Conservation (phyloP, 2,888 invertebrate species). For the Calliphora vomitoria region DNA sequence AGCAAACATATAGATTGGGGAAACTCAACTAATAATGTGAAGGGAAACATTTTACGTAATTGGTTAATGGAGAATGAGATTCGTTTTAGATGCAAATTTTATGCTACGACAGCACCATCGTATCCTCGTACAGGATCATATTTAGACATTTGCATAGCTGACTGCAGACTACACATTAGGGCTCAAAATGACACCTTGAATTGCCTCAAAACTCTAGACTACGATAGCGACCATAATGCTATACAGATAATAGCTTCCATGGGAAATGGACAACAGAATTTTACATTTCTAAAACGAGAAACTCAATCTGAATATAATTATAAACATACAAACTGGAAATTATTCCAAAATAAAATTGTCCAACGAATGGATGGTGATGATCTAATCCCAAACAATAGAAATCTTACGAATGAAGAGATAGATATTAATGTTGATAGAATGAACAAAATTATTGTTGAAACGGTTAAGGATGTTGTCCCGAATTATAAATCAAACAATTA, state of each 20-base stretch:
- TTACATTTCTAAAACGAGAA: background rate
- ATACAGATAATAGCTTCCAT: background rate
- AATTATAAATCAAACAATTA: background rate
- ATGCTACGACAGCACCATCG: background rate
- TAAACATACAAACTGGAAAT: background rate
- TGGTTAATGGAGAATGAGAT: constrained; percentile 24
- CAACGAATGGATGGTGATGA: background rate
- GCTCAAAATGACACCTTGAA: background rate
- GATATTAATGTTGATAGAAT: background rate
- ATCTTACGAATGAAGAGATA: constrained; percentile 9
- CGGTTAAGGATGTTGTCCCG: background rate
- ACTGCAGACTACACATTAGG: background rate
- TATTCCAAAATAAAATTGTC: background rate
- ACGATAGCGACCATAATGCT: background rate
- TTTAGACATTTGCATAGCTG: background rate
- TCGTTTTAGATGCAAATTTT: constrained; percentile 17
- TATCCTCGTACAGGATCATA: background rate
- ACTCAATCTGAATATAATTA: background rate
- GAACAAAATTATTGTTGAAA: background rate
- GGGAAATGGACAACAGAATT: background rate
- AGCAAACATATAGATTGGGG: background rate
- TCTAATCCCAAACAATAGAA: background rate
- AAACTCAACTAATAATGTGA: constrained; percentile 1
- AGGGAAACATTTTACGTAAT: constrained; percentile 2
- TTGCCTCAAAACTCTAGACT: background rate